Percentiles rank a stretch among this genome's conserved stretches.
Evolutionary conservation across 2,797 vertebrate genomes (phyloP).

Genomic region (Remorina albescens): DNA sequence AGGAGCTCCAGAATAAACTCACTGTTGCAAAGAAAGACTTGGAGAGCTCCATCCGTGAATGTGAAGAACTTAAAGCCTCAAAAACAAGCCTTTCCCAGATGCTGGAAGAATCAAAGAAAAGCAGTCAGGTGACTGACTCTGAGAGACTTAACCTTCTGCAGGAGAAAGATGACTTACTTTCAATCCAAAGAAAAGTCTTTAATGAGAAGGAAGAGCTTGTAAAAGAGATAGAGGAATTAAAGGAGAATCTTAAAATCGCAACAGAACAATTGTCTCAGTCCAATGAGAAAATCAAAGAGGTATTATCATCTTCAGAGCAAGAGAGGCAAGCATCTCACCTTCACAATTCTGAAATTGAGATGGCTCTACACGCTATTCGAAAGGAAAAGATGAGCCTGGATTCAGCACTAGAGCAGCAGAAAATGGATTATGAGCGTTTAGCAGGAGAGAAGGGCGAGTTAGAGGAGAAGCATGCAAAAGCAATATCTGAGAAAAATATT

Average conservation of each 20-base stretch:
- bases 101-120: constrained; percentile 90
- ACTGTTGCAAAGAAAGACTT: constrained; percentile 76
- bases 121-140: constrained; percentile 85
- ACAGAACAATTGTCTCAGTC: constrained; percentile 72
- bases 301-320: constrained; percentile 73
- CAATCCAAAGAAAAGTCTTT: constrained; percentile 82
- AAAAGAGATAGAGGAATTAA: constrained; percentile 80
- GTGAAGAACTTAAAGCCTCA: constrained; percentile 84
- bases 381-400: constrained; percentile 88
- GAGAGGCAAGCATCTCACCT: constrained; percentile 81
- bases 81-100: constrained; percentile 82
- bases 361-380: constrained; percentile 79
- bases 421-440: constrained; percentile 80
- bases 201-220: constrained; percentile 87
- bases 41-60: constrained; percentile 74
- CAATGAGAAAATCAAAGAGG: constrained; percentile 75
- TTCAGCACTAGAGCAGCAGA: constrained; percentile 81
- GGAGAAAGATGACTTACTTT: constrained; percentile 89
- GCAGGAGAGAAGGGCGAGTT: constrained; percentile 80
- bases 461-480: constrained; percentile 82
- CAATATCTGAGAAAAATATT: constrained; percentile 73
- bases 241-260: constrained; percentile 77
- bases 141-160: constrained; percentile 87
- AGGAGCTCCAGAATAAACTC: constrained; percentile 81
- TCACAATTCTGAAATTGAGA: constrained; percentile 82